Evolutionary conservation across 2,888 invertebrate species (phyloP).

Genomic region (Lepeophtheirus nordmannii): DNA sequence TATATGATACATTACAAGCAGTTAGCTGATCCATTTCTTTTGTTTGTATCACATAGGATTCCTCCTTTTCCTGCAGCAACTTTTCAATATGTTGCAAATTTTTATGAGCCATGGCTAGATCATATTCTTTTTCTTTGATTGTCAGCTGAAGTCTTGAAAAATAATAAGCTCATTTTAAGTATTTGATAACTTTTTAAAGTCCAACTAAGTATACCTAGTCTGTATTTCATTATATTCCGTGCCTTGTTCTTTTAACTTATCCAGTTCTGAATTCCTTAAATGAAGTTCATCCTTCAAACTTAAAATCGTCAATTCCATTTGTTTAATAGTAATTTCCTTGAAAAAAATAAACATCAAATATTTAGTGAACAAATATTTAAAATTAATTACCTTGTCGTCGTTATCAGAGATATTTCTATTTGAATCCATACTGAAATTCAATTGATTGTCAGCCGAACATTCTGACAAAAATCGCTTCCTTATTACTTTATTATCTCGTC

Average conservation of each 20-base stretch:
- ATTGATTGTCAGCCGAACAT: background rate
- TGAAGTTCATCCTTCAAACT: constrained; percentile 27
- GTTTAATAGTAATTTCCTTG: too few species aligned
- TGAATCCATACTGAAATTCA: background rate
- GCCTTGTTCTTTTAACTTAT: constrained; percentile 28
- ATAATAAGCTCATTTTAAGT: too few species aligned
- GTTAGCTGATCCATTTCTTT: background rate
- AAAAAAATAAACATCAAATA: too few species aligned
- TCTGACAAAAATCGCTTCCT: constrained; percentile 29
- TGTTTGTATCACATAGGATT: background rate
- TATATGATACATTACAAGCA: background rate
- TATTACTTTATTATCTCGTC: constrained; percentile 32
- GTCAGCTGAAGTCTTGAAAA: constrained; percentile 27
- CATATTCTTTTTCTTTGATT: constrained; percentile 33
- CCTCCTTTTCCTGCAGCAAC: constrained; percentile 7
- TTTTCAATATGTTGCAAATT: constrained; percentile 26
- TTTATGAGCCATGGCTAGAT: constrained; percentile 32
- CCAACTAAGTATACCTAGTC: constrained; percentile 29
- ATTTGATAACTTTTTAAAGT: too few species aligned
- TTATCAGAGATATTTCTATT: background rate
- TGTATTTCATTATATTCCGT: constrained; percentile 29
- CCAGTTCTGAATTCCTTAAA: constrained; percentile 30
- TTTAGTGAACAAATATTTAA: too few species aligned
- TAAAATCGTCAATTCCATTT: too few species aligned
- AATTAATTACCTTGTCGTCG: background rate